Base-by-base conservation (phyloP, 2,797 vertebrate genomes). In the Cynopterus sphinx region DNA sequence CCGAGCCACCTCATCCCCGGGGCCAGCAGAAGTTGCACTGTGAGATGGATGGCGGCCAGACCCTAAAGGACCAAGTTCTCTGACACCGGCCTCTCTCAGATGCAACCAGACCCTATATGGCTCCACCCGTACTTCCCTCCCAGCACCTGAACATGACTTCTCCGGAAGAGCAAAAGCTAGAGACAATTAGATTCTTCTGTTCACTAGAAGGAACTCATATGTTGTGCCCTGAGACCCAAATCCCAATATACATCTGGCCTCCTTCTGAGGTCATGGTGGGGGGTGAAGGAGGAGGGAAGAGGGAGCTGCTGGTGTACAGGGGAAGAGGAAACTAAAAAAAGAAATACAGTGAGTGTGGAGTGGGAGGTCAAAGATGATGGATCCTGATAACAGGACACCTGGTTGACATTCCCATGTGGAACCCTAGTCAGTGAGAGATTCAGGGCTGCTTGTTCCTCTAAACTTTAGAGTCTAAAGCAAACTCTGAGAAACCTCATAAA, bases 1-100 rank as follows among this genome's bases (percentile, higher is more conserved):
- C 2, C 99, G 99, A 24, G 99, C 98, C 3, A 99, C 98, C 89
- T 99, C 99, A 91, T 99, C 99, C 0, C 98, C 98, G 0, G 97
- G 96, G 33, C 98, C 84, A 0, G 98, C 96, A 0, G 99, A 98
- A 96, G 98, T 98, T 0, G 98, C 87, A 91, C 98, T 98, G 43
- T 98, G 94, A 8, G 98, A 98, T 43, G 98, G 99, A 97, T 99
- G 99, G 86, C 99, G 98, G 68, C 98, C 99, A 4, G 99, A 84
- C 97, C 99, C 99, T 99, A 98, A 93, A 96, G 95, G 92, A 94
- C 87, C 68, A 91, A 96, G 70, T 97, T 96, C 92, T 98, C 85
- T 98, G 92, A 97, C 85, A 71, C 86, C 43, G 94, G 90, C 85
- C 53, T 96, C 86, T 96, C 90, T 96, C 63, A 96, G 63, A 96